Percentiles rank a stretch among this genome's conserved stretches.
These are phyloP conservation scores for Aspidapion aeneum DNA, from an alignment of 2,888 invertebrate species.

Conservation along the genomic window DNA sequence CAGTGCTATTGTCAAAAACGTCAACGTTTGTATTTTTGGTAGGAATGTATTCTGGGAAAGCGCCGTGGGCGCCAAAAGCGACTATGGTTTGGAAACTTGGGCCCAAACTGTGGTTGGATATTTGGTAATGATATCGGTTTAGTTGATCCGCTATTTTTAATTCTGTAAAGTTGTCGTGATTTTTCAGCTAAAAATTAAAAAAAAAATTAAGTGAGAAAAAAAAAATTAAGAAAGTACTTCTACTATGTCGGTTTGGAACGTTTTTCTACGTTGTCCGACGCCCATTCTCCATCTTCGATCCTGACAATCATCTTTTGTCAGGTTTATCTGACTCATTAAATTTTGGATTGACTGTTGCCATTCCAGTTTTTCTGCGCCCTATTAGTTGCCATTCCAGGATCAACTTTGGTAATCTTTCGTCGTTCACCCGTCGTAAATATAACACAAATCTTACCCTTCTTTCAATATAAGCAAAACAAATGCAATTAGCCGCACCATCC, in stretches of 20 bases:
- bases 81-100: slow-evolving; percentile 84
- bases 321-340: no score
- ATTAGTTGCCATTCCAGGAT: no score
- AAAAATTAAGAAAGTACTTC: background rate
- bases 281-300: no score
- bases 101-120: slow-evolving; percentile 70
- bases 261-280: no score
- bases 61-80: slow-evolving; percentile 82
- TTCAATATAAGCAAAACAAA: slow-evolving; percentile 75
- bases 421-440: background rate
- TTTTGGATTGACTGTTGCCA: no score
- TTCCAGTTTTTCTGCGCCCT: no score
- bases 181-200: slow-evolving; percentile 35
- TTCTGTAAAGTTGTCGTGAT: slow-evolving; percentile 55
- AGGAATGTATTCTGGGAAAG: slow-evolving; percentile 82
- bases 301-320: no score
- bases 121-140: slow-evolving; percentile 66
- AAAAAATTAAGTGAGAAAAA: no score
- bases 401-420: no score
- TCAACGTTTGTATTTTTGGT: slow-evolving; percentile 62
- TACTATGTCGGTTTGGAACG: no score
- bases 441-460: slow-evolving; percentile 55
- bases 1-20: slow-evolving; percentile 72
- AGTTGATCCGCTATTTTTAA: slow-evolving; percentile 66
- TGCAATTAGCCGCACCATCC: slow-evolving; percentile 88